Evolutionary conservation across 2,113 vertebrate genomes (phyloP).

Genomic region (Neotragus pygmaeus): DNA sequence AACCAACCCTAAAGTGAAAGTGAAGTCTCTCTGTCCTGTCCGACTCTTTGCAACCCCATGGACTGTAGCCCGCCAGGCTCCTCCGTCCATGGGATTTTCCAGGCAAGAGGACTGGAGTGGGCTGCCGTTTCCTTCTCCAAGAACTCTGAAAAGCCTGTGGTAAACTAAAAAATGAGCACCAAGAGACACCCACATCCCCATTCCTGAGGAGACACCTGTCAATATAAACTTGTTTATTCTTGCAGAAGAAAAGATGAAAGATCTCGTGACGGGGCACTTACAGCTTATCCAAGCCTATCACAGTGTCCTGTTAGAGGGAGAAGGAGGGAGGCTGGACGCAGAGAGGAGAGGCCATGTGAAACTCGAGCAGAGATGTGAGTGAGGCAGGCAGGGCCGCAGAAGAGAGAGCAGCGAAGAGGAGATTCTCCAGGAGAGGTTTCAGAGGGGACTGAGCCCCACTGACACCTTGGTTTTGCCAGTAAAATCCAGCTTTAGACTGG

Average conservation of each 20-base stretch:
- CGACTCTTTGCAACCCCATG: background rate
- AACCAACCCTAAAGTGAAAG: background rate
- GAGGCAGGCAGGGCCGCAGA: background rate
- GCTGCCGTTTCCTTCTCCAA: background rate
- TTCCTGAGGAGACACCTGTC: background rate
- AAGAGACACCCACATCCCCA: background rate
- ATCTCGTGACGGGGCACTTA: background rate
- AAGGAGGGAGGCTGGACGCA: background rate
- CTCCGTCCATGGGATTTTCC: background rate
- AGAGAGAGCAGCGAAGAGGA: background rate
- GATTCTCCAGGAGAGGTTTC: background rate
- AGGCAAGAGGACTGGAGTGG: background rate
- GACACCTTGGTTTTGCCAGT: background rate
- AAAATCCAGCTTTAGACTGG: background rate
- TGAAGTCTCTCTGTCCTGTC: background rate
- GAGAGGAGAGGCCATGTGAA: background rate
- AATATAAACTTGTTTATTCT: background rate
- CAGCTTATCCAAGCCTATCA: background rate
- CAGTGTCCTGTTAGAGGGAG: background rate
- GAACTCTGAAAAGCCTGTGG: background rate
- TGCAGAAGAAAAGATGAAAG: background rate
- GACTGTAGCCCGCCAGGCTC: background rate
- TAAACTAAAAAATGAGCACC: background rate
- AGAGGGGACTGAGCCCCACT: accelerated
- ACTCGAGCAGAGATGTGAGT: background rate